These are phyloP conservation scores for Heliconius charithonia DNA, from an alignment of 2,888 invertebrate species.

Conservation along the genomic window DNA sequence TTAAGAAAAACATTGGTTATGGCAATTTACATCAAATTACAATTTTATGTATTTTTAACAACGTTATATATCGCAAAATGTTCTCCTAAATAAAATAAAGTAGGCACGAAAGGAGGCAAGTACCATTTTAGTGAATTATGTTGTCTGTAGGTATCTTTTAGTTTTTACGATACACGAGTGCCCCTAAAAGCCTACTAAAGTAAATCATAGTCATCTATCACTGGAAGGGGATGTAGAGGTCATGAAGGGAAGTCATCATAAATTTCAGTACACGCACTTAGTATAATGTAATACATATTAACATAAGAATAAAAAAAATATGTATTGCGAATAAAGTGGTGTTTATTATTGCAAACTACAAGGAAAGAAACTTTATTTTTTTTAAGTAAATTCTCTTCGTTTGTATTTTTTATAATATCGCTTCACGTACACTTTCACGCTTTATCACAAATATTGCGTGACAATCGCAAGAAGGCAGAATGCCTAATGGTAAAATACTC, in stretches of 20 bases:
- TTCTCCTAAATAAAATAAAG: neutral
- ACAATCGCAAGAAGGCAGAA: too few species aligned
- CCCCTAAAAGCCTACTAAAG: conserved; percentile 27
- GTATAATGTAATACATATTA: conserved; percentile 14
- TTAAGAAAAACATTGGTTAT: neutral
- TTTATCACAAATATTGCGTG: too few species aligned
- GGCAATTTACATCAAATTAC: neutral
- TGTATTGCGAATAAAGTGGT: neutral
- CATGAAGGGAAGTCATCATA: conserved; percentile 18
- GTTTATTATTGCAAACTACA: too few species aligned
- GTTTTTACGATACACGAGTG: conserved; percentile 24
- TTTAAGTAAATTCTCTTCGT: too few species aligned
- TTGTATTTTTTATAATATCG: too few species aligned
- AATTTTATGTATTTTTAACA: neutral
- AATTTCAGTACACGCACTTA: conserved; percentile 11
- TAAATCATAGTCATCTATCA: conserved; percentile 36
- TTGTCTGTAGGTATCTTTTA: conserved; percentile 11
- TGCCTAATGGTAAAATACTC: too few species aligned
- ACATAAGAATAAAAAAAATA: neutral
- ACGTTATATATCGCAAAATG: neutral
- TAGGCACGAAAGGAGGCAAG: conserved; percentile 4
- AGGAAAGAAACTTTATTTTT: too few species aligned
- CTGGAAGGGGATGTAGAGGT: conserved; percentile 16
- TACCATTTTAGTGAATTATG: conserved; percentile 17
- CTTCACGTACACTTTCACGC: too few species aligned